Evolutionary conservation across 2,797 vertebrate genomes (phyloP).

Genomic region (Thaleichthys pacificus): DNA sequence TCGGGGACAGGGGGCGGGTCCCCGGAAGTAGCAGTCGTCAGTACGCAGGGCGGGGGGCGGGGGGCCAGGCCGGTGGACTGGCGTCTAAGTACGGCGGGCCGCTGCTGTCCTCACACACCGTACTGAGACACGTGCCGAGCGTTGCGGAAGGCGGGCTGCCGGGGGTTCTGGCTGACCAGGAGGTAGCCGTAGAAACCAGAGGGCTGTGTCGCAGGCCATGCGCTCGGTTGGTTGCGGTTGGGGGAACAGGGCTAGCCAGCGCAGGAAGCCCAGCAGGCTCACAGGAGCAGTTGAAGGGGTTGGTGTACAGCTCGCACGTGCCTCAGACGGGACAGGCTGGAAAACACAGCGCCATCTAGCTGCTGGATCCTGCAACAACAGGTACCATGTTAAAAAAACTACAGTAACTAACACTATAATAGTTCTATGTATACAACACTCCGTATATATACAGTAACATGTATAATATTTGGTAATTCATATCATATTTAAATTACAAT

Average conservation of each 20-base stretch:
- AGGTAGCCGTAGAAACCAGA: conserved; percentile 88
- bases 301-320: conserved; percentile 96
- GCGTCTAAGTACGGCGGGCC: conserved; percentile 68
- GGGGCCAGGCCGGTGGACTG: conserved; percentile 77
- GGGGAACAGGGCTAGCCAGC: conserved; percentile 91
- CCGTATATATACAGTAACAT: too few species aligned
- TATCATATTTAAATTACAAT: too few species aligned
- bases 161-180: conserved; percentile 91
- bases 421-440: neutral
- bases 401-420: too few species aligned
- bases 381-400: too few species aligned
- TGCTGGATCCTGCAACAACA: conserved; percentile 78
- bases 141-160: conserved; percentile 83
- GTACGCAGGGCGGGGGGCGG: conserved; percentile 77
- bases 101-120: conserved; percentile 81
- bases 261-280: conserved; percentile 92
- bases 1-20: conserved; percentile 70
- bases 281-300: conserved; percentile 97
- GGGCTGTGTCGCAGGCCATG: conserved; percentile 95
- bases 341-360: conserved; percentile 87
- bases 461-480: too few species aligned
- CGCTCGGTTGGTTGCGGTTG: conserved; percentile 90
- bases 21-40: conserved; percentile 92
- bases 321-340: conserved; percentile 86
- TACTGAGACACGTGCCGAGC: conserved; percentile 87